Evolutionary conservation across 2,797 vertebrate genomes (phyloP).

Genomic region (Hemitrygon akajei): DNA sequence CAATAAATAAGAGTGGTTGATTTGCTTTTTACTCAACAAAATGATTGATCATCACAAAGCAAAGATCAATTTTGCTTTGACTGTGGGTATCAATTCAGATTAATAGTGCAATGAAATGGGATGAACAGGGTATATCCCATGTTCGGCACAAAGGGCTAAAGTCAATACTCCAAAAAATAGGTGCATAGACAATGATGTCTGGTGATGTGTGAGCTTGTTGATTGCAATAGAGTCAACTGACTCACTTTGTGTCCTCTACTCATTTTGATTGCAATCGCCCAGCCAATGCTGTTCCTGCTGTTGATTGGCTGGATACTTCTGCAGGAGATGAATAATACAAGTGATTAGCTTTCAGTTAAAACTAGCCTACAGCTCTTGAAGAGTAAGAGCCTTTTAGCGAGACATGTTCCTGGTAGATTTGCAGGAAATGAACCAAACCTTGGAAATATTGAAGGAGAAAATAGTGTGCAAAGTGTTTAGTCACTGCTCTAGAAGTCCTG

Average conservation of each 20-base stretch:
- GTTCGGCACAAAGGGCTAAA: background rate
- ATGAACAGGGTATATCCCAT: background rate
- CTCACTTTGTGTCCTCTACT: background rate
- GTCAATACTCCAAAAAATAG: background rate
- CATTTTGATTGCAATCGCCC: background rate
- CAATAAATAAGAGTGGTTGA: background rate
- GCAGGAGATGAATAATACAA: background rate
- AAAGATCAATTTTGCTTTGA: slow-evolving; percentile 18
- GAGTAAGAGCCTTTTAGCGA: background rate
- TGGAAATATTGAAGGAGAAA: background rate
- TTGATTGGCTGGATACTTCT: background rate
- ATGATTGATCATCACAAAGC: slow-evolving; percentile 29
- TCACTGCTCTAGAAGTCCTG: background rate
- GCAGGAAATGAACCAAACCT: background rate
- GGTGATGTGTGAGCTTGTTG: background rate
- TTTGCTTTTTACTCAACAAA: background rate
- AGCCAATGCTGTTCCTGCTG: background rate
- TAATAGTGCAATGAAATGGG: background rate
- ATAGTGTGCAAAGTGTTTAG: background rate
- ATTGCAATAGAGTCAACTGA: background rate
- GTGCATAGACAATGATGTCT: background rate
- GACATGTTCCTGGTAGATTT: too few relatives aligned
- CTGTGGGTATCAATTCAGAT: slow-evolving; percentile 17
- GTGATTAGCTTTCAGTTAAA: background rate
- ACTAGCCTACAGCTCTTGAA: background rate